phyloP scores from a whole-genome alignment of 2,888 invertebrate species.

The Molorchus minor region DNA sequence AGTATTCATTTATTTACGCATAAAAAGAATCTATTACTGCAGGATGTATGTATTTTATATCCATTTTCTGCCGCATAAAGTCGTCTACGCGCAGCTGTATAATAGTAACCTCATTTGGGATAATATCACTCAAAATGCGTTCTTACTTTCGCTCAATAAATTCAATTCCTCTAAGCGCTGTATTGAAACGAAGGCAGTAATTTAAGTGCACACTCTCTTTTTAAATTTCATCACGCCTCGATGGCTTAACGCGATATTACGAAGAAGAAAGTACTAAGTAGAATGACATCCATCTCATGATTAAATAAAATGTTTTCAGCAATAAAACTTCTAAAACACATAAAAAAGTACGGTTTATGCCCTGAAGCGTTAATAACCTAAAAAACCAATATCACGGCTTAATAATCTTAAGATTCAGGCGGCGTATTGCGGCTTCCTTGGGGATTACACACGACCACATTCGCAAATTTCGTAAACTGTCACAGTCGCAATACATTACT shows the following conservation, averaged over 20 bases:
- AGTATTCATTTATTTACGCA: too few species aligned
- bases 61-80: too few species aligned
- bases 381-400: constrained; percentile 26
- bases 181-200: neutral
- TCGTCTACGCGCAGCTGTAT: too few species aligned
- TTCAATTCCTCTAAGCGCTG: too few species aligned
- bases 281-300: constrained; percentile 18
- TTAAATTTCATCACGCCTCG: constrained; percentile 7
- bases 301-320: constrained; percentile 25
- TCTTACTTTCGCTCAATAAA: too few species aligned
- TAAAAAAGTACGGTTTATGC: constrained; percentile 18
- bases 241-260: constrained; percentile 3
- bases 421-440: constrained; percentile 17
- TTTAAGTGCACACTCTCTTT: neutral
- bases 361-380: constrained; percentile 22
- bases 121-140: too few species aligned
- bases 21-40: too few species aligned
- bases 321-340: constrained; percentile 19
- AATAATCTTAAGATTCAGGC: constrained; percentile 24
- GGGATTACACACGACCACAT: constrained; percentile 21
- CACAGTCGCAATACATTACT: constrained; percentile 25
- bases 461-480: constrained; percentile 21
- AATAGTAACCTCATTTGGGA: too few species aligned
- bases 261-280: constrained; percentile 11
- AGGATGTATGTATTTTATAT: too few species aligned